phyloP scores from a whole-genome alignment of 2,113 vertebrate species.

The Burhinus bistriatus region DNA sequence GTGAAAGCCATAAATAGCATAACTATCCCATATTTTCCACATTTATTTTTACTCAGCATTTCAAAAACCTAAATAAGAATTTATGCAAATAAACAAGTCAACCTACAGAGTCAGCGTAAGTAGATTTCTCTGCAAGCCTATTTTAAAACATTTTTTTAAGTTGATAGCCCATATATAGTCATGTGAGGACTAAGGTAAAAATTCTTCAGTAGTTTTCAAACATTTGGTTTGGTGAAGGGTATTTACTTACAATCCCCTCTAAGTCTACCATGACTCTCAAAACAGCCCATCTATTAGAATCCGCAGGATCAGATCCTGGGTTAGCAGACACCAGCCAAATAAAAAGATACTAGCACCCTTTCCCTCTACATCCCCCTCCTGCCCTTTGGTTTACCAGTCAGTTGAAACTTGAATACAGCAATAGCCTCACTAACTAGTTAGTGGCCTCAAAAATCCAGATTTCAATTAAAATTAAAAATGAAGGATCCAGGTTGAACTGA shows the following conservation, averaged over 20 bases:
- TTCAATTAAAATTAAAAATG: background rate
- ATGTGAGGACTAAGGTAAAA: background rate
- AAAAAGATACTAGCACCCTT: background rate
- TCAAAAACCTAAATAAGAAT: background rate
- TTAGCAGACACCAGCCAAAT: background rate
- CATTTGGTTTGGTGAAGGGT: background rate
- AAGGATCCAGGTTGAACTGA: background rate
- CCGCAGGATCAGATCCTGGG: background rate
- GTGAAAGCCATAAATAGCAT: background rate
- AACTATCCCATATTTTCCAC: background rate
- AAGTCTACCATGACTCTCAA: background rate
- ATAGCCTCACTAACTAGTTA: background rate
- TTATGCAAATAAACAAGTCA: background rate
- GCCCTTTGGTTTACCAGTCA: background rate
- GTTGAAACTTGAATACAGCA: background rate
- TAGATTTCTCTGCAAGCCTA: background rate
- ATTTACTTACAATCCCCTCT: background rate
- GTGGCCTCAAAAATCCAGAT: background rate
- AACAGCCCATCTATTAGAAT: background rate
- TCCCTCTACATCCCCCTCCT: background rate
- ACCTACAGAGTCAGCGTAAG: background rate
- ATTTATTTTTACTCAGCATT: background rate
- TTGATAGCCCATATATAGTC: background rate
- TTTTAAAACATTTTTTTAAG: background rate
- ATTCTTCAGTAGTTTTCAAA: background rate